phyloP scores from a whole-genome alignment of 2,888 invertebrate species.

The Melinaea menophilus region DNA sequence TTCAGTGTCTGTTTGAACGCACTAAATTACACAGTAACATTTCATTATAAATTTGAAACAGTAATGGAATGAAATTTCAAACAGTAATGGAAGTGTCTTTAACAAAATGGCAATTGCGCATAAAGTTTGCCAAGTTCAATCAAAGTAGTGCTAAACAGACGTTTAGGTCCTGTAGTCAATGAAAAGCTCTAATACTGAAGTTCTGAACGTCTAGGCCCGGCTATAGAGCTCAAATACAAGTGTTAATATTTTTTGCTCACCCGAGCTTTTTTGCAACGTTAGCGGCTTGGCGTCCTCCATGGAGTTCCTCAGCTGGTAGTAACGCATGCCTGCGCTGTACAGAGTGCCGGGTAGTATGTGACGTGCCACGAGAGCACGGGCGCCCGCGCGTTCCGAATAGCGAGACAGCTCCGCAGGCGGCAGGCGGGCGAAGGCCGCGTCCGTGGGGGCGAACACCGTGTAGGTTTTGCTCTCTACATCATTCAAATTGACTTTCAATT shows the following conservation, averaged over 20 bases:
- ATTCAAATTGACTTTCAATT: background rate
- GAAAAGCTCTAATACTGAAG: too few relatives aligned
- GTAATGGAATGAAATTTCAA: too few relatives aligned
- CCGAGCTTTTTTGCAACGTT: slow-evolving; percentile 88
- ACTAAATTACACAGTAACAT: too few relatives aligned
- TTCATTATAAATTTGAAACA: too few relatives aligned
- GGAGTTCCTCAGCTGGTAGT: slow-evolving; percentile 90
- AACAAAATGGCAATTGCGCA: too few relatives aligned
- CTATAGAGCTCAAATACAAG: too few relatives aligned
- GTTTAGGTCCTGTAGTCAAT: too few relatives aligned
- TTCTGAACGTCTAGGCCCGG: too few relatives aligned
- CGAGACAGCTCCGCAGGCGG: slow-evolving; percentile 79
- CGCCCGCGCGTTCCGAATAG: slow-evolving; percentile 80
- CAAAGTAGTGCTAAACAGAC: too few relatives aligned
- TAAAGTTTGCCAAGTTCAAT: too few relatives aligned
- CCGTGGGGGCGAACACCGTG: slow-evolving; percentile 91
- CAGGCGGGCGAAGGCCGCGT: slow-evolving; percentile 85
- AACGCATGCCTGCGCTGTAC: slow-evolving; percentile 91
- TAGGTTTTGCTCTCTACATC: slow-evolving; percentile 86
- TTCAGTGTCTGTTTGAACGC: too few relatives aligned
- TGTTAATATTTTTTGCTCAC: slow-evolving; percentile 51
- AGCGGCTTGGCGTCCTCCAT: slow-evolving; percentile 85
- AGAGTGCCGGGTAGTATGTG: slow-evolving; percentile 88
- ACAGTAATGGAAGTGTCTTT: too few relatives aligned
- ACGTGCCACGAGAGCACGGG: slow-evolving; percentile 85